Percentiles rank a stretch among this genome's conserved stretches.
Evolutionary conservation across 2,797 vertebrate genomes (phyloP).

Genomic region (Poeciliopsis gracilis): DNA sequence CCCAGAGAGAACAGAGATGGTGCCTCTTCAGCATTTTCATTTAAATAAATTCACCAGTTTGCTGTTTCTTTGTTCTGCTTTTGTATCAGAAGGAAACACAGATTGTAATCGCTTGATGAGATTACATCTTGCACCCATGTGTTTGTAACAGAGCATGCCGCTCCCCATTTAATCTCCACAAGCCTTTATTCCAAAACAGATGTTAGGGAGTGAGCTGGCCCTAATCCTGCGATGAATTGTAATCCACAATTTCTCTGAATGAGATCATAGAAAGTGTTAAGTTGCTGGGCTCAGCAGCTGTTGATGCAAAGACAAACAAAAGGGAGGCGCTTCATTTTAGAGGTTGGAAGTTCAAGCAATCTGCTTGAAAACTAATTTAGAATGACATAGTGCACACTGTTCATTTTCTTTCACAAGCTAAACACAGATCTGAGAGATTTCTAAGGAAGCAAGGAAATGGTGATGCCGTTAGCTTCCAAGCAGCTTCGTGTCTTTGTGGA

Average conservation of each 20-base stretch:
- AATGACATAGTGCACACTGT: not conserved
- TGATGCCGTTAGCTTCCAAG: conserved; percentile 14
- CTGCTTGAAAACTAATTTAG: conserved; percentile 14
- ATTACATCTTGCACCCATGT: conserved; percentile 73
- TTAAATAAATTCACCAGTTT: conserved; percentile 20
- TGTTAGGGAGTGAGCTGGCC: conserved; percentile 60
- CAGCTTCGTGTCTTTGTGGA: conserved; percentile 9
- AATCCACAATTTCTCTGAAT: conserved; percentile 63
- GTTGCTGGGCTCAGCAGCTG: conserved; percentile 39
- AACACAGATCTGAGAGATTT: conserved; percentile 1
- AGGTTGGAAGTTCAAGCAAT: conserved; percentile 11
- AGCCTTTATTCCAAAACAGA: conserved; percentile 69
- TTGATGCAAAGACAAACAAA: conserved; percentile 1
- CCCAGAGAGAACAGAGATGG: not conserved
- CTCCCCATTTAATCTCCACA: conserved; percentile 64
- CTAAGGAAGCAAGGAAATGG: conserved; percentile 21
- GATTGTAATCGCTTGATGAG: conserved; percentile 77
- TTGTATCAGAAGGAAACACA: conserved; percentile 40
- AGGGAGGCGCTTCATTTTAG: not conserved
- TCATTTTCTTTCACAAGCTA: not conserved
- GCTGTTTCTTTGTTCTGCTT: conserved; percentile 48
- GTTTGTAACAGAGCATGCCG: conserved; percentile 68
- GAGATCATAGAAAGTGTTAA: conserved; percentile 53
- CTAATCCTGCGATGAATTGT: conserved; percentile 70
- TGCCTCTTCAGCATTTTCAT: conserved; percentile 20